A percentile compares a stretch with the other conserved stretches of the same genome.
phyloP scores from a whole-genome alignment of 37 sponge, comb jelly and placozoan species.

The Diacarnus erythraeanus region DNA sequence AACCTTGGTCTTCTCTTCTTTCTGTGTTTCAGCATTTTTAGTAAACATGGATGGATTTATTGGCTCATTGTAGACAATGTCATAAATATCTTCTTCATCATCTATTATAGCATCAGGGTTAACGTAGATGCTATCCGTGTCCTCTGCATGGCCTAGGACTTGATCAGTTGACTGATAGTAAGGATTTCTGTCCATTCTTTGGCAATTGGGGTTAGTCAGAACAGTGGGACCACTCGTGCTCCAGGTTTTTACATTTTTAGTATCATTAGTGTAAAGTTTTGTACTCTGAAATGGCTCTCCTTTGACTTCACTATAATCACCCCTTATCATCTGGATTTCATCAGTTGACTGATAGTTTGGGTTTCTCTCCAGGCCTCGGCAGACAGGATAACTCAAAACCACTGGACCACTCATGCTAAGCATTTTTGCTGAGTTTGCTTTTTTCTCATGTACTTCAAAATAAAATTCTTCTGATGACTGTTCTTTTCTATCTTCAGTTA shows the following conservation, averaged over 20 bases:
- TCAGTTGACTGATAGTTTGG: neutral
- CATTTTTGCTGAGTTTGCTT: neutral
- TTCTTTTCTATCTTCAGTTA: neutral
- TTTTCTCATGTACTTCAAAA: neutral
- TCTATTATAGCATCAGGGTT: neutral
- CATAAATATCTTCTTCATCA: neutral
- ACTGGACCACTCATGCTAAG: neutral
- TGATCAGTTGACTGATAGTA: neutral
- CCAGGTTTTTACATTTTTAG: no score
- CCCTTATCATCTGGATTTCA: no score
- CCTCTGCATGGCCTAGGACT: neutral
- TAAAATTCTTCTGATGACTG: neutral
- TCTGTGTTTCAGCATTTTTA: neutral
- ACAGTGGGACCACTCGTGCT: neutral
- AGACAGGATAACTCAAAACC: neutral
- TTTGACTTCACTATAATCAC: no score
- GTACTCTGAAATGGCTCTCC: no score
- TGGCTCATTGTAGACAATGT: constrained; percentile 24
- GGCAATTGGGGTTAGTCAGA: neutral
- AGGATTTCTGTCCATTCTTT: neutral
- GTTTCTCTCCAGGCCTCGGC: neutral
- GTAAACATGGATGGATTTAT: constrained; percentile 11
- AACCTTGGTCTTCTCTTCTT: neutral
- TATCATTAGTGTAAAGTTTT: no score
- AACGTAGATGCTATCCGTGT: neutral